A percentile compares a stretch with the other conserved stretches of the same genome.
phyloP scores from a whole-genome alignment of 2,888 invertebrate genomes.

The Eristalinus aeneus region DNA sequence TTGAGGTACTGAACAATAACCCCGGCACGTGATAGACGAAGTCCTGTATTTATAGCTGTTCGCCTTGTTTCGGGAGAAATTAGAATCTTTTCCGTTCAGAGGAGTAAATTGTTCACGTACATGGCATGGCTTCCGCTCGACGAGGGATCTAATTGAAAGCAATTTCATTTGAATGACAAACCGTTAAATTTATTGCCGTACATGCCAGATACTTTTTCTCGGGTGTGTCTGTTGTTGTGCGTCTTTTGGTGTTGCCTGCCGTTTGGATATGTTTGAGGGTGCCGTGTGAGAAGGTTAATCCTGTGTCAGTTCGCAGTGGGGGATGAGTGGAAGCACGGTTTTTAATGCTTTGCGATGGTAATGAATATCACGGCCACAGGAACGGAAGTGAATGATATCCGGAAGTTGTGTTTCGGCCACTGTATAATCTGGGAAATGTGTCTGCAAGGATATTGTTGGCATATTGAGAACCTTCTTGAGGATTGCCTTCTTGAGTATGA shows the following conservation, averaged over 20 bases:
- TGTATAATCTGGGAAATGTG: too few relatives aligned
- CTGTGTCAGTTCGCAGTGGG: not conserved
- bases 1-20: constrained; percentile 32
- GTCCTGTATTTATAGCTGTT: constrained; percentile 34
- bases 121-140: constrained; percentile 40
- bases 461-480: too few relatives aligned
- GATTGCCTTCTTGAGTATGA: too few relatives aligned
- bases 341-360: not conserved
- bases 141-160: constrained; percentile 49
- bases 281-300: not conserved
- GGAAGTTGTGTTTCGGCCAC: too few relatives aligned
- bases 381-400: not conserved
- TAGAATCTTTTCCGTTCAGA: constrained; percentile 37
- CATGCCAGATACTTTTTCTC: constrained; percentile 21
- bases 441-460: too few relatives aligned
- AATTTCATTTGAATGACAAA: constrained; percentile 56
- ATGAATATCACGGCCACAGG: not conserved
- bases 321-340: not conserved
- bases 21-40: constrained; percentile 48
- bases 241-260: not conserved
- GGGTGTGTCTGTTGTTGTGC: not conserved
- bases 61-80: constrained; percentile 45
- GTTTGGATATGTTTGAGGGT: not conserved
- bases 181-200: constrained; percentile 56
- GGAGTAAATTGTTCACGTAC: constrained; percentile 53